Evolutionary conservation across 2,113 vertebrate genomes (phyloP).

Genomic region (Spilogale gracilis): DNA sequence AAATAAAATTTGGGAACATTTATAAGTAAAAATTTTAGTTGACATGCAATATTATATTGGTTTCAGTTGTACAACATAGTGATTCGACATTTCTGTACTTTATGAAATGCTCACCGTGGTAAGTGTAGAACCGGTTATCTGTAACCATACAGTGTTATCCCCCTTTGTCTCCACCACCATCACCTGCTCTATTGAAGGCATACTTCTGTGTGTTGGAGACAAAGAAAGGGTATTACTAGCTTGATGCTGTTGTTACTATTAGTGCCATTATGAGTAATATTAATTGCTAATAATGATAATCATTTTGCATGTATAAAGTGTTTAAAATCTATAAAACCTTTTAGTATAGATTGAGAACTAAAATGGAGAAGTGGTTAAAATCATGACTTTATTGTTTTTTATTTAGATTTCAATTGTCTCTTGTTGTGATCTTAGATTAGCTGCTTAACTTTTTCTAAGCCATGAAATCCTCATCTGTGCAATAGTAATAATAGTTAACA

Average conservation of each 20-base stretch:
- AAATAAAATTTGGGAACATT: constrained; percentile 12
- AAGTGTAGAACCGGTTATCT: neutral
- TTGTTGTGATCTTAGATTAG: neutral
- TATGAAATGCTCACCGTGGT: neutral
- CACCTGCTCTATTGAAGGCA: neutral
- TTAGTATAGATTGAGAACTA: neutral
- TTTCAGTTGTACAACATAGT: neutral
- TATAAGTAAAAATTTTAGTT: neutral
- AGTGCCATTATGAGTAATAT: neutral
- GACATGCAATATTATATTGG: neutral
- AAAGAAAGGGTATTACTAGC: neutral
- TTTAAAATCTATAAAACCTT: neutral
- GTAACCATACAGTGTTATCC: neutral
- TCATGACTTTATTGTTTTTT: neutral
- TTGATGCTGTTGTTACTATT: neutral
- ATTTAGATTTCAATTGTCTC: neutral
- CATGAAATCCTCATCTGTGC: neutral
- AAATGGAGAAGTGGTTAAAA: neutral
- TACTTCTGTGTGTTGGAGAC: neutral
- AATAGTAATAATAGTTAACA: neutral
- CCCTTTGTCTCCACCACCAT: neutral
- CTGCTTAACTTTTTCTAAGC: neutral
- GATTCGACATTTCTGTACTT: neutral
- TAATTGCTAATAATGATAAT: neutral
- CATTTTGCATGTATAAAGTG: neutral